Conservation (phyloP, 37 sponge, comb jelly and placozoan genomes). For the Haliclona indistincta region DNA sequence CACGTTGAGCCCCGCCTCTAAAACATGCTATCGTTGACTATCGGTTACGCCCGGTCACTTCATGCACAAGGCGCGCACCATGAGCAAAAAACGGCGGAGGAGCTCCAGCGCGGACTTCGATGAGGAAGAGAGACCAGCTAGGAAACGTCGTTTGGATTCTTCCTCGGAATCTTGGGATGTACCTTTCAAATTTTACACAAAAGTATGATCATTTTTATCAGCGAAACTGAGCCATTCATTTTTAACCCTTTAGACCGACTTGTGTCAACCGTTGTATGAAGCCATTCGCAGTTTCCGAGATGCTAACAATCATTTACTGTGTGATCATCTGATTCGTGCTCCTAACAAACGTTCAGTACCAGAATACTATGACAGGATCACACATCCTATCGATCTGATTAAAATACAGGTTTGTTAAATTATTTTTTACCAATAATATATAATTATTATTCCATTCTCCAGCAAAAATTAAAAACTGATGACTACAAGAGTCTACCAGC, state of each 20-base stretch:
- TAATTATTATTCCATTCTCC: background rate
- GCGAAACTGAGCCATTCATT: no score
- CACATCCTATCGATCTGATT: slow-evolving; percentile 60
- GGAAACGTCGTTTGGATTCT: background rate
- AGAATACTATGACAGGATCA: slow-evolving; percentile 55
- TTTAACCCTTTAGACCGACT: slow-evolving; percentile 28
- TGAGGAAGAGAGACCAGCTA: background rate
- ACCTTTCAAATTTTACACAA: background rate
- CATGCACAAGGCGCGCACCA: background rate
- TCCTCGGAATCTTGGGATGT: slow-evolving; percentile 1
- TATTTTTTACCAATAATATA: background rate
- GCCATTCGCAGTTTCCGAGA: slow-evolving; percentile 42
- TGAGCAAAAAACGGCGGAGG: background rate
- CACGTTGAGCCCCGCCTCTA: no score
- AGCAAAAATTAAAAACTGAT: slow-evolving; percentile 64
- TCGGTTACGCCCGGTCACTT: no score
- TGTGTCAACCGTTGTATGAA: slow-evolving; percentile 47
- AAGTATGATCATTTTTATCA: background rate
- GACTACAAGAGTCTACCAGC: slow-evolving; percentile 26
- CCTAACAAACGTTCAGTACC: slow-evolving; percentile 50
- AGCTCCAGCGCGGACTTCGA: slow-evolving; percentile 3
- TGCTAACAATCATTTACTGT: slow-evolving; percentile 20
- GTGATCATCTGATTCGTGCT: slow-evolving; percentile 36
- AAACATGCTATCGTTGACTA: no score
- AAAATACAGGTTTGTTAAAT: slow-evolving; percentile 57